These are phyloP conservation scores for Ariopsis seemanni DNA, from an alignment of 2,113 vertebrate species.

Conservation along the genomic window DNA sequence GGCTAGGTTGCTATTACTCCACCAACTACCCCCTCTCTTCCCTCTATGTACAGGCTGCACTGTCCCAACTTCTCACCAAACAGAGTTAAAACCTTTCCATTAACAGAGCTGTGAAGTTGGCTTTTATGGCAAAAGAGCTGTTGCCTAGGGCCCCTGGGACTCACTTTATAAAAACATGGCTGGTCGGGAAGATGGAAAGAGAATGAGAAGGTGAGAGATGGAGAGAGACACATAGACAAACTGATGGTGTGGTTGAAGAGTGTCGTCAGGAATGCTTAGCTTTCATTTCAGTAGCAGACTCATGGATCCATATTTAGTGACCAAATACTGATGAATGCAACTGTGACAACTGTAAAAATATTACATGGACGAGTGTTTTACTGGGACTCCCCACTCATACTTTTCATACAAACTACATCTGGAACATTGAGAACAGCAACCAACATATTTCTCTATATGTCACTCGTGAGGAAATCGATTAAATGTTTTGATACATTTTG, in stretches of 20 bases:
- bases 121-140: conserved; percentile 64
- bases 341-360: too few relatives aligned
- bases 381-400: too few relatives aligned
- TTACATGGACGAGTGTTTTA: too few relatives aligned
- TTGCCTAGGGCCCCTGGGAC: conserved; percentile 54
- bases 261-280: conserved; percentile 2
- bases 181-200: conserved; percentile 9
- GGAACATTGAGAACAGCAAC: too few relatives aligned
- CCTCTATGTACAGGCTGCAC: background rate
- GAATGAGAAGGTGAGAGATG: conserved; percentile 41
- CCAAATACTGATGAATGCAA: too few relatives aligned
- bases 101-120: conserved; percentile 68
- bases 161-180: conserved; percentile 47
- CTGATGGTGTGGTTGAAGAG: background rate
- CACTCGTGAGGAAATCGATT: too few relatives aligned
- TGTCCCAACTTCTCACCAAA: conserved; percentile 40
- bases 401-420: too few relatives aligned
- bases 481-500: too few relatives aligned
- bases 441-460: too few relatives aligned
- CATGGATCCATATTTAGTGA: too few relatives aligned
- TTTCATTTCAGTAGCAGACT: background rate
- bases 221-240: conserved; percentile 34
- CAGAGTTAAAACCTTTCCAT: conserved; percentile 63
- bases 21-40: conserved; percentile 20
- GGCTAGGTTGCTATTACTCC: conserved; percentile 36